Evolutionary conservation across 2,113 vertebrate species (phyloP).

Genomic region (Myiopsitta monachus): DNA sequence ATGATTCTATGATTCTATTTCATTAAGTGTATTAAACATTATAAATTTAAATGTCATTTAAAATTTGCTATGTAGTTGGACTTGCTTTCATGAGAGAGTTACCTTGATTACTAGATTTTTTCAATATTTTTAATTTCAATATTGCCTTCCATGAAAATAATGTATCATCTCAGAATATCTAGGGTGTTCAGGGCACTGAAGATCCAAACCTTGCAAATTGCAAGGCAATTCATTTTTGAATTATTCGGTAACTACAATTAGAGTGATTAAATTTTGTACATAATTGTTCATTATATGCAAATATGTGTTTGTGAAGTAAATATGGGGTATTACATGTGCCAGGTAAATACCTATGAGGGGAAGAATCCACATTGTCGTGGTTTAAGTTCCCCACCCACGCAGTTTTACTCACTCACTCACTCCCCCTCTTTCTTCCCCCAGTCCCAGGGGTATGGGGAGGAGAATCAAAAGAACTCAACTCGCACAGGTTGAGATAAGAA

Average conservation of each 20-base stretch:
- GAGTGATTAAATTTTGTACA: background rate
- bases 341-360: slow-evolving; percentile 1
- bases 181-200: background rate
- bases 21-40: background rate
- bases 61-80: background rate
- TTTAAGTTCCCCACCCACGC: too few relatives aligned
- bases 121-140: background rate
- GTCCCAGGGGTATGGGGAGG: too few relatives aligned
- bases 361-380: background rate
- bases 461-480: too few relatives aligned
- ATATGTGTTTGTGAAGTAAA: slow-evolving; percentile 40
- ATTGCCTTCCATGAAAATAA: background rate
- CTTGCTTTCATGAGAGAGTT: background rate
- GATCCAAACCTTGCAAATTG: slow-evolving; percentile 3
- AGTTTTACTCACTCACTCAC: too few relatives aligned
- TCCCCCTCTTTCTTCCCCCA: too few relatives aligned
- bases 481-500: too few relatives aligned
- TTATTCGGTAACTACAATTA: slow-evolving; percentile 40
- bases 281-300: slow-evolving; percentile 50
- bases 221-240: background rate
- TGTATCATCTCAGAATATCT: background rate
- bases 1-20: background rate
- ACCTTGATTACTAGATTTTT: background rate
- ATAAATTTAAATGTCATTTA: background rate
- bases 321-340: background rate